These are phyloP conservation scores for Habrosyne pyritoides DNA, from an alignment of 2,888 invertebrate species.

Conservation along the genomic window DNA sequence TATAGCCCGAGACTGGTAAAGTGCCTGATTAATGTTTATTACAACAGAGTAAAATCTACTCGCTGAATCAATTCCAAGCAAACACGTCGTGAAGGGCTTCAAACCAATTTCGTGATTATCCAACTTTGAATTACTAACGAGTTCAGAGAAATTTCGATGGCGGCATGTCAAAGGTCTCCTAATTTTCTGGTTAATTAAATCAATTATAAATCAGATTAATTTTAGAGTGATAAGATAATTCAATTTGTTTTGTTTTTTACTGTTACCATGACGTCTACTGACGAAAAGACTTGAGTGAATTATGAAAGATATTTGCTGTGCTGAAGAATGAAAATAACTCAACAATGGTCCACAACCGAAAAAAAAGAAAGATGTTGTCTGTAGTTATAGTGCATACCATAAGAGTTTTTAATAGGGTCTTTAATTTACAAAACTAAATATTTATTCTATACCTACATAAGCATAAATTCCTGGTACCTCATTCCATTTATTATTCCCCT, in stretches of 20 bases:
- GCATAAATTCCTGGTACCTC: background rate
- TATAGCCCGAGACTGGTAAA: background rate
- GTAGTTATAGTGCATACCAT: too few species aligned
- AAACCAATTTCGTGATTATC: background rate
- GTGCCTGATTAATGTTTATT: background rate
- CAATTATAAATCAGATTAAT: background rate
- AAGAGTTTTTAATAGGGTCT: too few species aligned
- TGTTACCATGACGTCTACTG: too few species aligned
- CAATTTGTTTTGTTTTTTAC: background rate
- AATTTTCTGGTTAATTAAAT: background rate
- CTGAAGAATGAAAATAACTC: too few species aligned
- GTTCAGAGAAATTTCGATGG: background rate
- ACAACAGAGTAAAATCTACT: background rate
- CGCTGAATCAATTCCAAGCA: background rate
- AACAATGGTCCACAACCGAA: too few species aligned
- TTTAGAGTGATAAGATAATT: background rate
- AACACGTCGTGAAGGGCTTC: background rate
- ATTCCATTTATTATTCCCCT: background rate
- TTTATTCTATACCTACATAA: background rate
- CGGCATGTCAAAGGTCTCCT: conserved; percentile 1
- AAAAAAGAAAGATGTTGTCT: too few species aligned
- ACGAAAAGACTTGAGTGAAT: background rate
- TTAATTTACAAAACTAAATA: background rate
- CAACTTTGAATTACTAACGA: background rate
- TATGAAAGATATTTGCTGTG: too few species aligned